These are phyloP conservation scores for Drosophila lini DNA, from an alignment of 1,140 invertebrate species.

Conservation along the genomic window DNA sequence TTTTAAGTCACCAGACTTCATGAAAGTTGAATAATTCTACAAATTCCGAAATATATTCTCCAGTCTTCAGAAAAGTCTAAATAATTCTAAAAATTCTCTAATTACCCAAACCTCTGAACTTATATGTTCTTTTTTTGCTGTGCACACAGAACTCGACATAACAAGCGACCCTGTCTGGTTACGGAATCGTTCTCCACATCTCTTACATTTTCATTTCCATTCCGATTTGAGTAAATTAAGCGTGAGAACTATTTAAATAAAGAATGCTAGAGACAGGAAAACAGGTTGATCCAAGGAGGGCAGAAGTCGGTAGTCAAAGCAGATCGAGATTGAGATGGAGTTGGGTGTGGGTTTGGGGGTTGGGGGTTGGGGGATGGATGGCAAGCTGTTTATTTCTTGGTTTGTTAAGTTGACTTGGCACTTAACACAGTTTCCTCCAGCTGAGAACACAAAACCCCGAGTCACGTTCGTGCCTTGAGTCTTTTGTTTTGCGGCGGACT, in stretches of 20 bases:
- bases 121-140: neutral
- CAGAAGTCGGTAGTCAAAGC: slow-evolving; percentile 28
- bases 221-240: slow-evolving; percentile 67
- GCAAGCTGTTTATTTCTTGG: neutral
- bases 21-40: too few species aligned
- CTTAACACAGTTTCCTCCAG: slow-evolving; percentile 33
- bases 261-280: slow-evolving; percentile 34
- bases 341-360: slow-evolving; percentile 14
- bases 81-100: neutral
- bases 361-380: slow-evolving; percentile 1
- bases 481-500: slow-evolving; percentile 51
- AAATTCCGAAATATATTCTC: too few species aligned
- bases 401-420: slow-evolving; percentile 21
- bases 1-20: too few species aligned
- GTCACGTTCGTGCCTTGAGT: slow-evolving; percentile 71
- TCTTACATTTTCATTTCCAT: slow-evolving; percentile 53
- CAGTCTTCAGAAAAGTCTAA: neutral
- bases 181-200: slow-evolving; percentile 26
- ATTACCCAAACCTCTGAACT: neutral
- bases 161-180: slow-evolving; percentile 10
- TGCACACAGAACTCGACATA: slow-evolving; percentile 21
- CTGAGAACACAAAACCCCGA: slow-evolving; percentile 32
- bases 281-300: slow-evolving; percentile 43
- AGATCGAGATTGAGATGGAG: slow-evolving; percentile 23
- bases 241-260: slow-evolving; percentile 67